phyloP scores from a whole-genome alignment of 2,113 vertebrate species.

The Lichenostomus cassidix region DNA sequence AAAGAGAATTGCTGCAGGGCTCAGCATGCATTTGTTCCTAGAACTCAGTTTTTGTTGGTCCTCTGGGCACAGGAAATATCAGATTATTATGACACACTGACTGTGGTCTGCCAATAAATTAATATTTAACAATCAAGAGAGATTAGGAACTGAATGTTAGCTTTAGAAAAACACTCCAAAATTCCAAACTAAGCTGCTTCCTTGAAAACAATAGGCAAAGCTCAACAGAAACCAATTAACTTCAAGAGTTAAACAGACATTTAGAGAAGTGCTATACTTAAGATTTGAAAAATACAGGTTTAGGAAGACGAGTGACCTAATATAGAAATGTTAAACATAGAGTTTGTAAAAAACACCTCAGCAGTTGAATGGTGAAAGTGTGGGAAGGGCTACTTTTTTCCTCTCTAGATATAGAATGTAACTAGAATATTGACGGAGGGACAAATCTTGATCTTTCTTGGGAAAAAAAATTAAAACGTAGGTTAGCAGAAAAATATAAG shows the following conservation, averaged over 20 bases:
- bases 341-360: neutral
- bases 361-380: neutral
- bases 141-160: conserved; percentile 45
- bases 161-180: conserved; percentile 44
- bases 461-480: neutral
- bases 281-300: conserved; percentile 29
- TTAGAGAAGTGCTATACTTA: conserved; percentile 38
- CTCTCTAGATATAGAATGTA: neutral
- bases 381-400: neutral
- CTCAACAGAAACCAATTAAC: conserved; percentile 57
- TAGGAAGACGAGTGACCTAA: conserved; percentile 22
- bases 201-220: conserved; percentile 9
- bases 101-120: conserved; percentile 52
- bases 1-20: neutral
- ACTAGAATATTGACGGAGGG: neutral
- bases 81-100: neutral
- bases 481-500: neutral
- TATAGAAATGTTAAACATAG: conserved; percentile 30
- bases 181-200: conserved; percentile 20
- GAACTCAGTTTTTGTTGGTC: neutral
- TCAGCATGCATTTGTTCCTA: neutral
- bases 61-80: conserved; percentile 43
- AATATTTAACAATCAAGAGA: conserved; percentile 55
- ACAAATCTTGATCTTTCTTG: neutral
- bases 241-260: conserved; percentile 32